Percentiles rank a stretch among this genome's conserved stretches.
Conservation (phyloP, 2,113 vertebrate species). For the Cygnus buccinator region DNA sequence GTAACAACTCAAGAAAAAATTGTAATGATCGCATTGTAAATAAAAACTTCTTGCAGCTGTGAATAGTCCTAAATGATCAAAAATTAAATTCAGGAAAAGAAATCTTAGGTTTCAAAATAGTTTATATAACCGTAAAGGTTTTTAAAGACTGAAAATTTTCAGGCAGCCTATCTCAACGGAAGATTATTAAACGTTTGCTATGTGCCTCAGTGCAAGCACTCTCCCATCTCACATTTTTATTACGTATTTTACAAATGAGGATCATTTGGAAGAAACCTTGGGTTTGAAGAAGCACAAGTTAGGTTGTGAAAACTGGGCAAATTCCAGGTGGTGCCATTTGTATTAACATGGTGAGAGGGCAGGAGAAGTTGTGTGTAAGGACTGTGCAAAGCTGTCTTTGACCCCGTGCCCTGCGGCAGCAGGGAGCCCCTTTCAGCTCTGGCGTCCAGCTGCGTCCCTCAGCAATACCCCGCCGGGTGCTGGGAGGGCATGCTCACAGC, state of each 20-base stretch:
- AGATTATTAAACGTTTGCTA: background rate
- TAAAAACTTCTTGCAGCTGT: background rate
- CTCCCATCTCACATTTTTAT: background rate
- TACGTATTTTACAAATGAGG: background rate
- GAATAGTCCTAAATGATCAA: background rate
- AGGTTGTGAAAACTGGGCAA: background rate
- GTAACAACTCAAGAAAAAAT: background rate
- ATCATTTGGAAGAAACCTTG: background rate
- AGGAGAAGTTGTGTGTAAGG: rapidly evolving
- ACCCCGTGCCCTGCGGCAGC: rapidly evolving
- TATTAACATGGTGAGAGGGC: background rate
- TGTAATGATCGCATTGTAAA: background rate
- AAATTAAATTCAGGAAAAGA: background rate
- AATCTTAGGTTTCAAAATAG: background rate
- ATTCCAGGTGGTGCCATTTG: background rate
- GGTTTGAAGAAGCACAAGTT: background rate
- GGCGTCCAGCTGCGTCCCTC: background rate
- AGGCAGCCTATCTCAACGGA: background rate
- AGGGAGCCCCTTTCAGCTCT: rapidly evolving
- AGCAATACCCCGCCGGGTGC: background rate
- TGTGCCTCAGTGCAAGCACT: background rate
- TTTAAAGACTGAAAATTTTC: background rate
- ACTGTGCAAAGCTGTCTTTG: background rate
- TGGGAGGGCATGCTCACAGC: background rate
- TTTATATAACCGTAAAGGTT: background rate